Conservation (phyloP, 2,797 vertebrate species). For the Pterois miles region DNA sequence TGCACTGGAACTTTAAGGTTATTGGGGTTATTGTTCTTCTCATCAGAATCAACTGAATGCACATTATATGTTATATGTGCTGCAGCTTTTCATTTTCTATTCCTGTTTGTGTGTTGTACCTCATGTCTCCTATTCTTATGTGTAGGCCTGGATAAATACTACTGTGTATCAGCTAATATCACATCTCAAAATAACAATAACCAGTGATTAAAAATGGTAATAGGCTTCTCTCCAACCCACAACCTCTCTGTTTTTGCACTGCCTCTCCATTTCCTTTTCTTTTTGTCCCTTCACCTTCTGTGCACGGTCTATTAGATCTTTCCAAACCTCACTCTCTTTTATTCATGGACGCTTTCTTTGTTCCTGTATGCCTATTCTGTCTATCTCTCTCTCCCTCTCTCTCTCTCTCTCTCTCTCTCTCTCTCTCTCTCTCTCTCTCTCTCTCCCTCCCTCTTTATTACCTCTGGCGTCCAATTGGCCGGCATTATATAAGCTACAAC, state of each 20-base stretch:
- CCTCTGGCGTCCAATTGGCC: conserved; percentile 57
- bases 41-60: neutral
- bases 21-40: too few species aligned
- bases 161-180: neutral
- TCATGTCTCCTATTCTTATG: neutral
- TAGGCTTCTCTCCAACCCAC: neutral
- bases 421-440: neutral
- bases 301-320: conserved; percentile 9
- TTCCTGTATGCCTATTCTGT: conserved; percentile 25
- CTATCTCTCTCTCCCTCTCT: neutral
- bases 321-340: neutral
- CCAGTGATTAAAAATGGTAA: neutral
- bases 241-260: neutral
- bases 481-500: conserved; percentile 19
- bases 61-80: conserved; percentile 1
- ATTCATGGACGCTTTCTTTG: conserved; percentile 44
- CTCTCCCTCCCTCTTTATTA: conserved; percentile 29
- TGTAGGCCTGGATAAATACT: neutral
- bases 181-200: neutral
- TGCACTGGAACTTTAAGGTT: neutral
- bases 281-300: neutral
- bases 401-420: neutral
- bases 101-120: neutral
- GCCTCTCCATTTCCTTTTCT: neutral
- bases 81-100: neutral